Evolutionary conservation across 37 sponge, comb jelly and placozoan species (phyloP), one percentile per base, ranked within the genome.

Genomic region (Chondrosia reniformis): DNA sequence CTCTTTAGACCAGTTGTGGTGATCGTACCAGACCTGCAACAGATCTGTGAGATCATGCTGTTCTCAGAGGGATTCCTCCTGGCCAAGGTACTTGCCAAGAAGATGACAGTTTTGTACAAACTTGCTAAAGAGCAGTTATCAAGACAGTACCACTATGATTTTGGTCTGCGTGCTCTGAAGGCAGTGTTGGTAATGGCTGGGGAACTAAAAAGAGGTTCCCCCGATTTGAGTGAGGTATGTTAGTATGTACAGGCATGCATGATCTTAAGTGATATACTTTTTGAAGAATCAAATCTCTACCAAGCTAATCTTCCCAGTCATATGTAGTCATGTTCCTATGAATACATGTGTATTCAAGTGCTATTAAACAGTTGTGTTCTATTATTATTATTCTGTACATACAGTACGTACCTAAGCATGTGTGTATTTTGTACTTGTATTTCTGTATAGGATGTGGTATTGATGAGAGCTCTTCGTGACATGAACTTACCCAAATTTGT

Each of bases 401-500:
- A 4, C 7, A 55, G 5, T 46, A 55, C 27, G 36, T 6, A 75
- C 49, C 43, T 75, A 75, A 25, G 31, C 24, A 19, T 10, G 25
- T 10, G 37, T 46, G 46, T 46, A 46, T 31, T 49, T 10, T 49
- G 15, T 37, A 27, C 22, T 13, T 72, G 41, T 21, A 1, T 77
- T 27, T 27, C 25, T 65, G 25, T n/a, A 25, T 56, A 95, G 87
- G 99, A 98, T 75, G 87, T 95, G 69, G 99, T 98, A 41, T 81
- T 98, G 46, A 98, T 98, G 99, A 83, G 99, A 63, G 99, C 99
- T 33, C 92, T 98, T 10, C 93, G 99, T 45, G 99, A 98, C 79
- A 98, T 98, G 99, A 98, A 98, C 76, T 76, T 98, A n/a, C 99
- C 99, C 45, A 98, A 98, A 87, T 98, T 98, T 88, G 91, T 98